phyloP scores from a whole-genome alignment of 2,797 vertebrate genomes.

The Choloepus didactylus region DNA sequence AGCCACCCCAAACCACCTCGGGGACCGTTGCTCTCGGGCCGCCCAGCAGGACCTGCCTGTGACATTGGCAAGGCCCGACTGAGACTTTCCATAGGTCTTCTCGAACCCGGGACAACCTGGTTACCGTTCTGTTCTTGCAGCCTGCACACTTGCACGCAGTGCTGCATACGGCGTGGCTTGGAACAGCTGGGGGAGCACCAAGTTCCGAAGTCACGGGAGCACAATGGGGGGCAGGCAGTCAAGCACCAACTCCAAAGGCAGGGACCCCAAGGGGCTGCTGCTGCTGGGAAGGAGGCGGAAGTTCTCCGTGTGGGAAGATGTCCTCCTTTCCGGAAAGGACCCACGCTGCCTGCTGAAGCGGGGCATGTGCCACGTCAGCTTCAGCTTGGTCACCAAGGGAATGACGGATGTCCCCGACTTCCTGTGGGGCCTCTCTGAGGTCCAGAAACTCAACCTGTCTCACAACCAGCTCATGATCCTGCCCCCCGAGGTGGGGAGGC shows the following conservation, averaged over 20 bases:
- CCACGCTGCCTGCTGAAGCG: constrained; percentile 87
- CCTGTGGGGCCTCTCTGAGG: constrained; percentile 92
- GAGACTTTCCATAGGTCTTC: constrained; percentile 37
- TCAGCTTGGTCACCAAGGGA: constrained; percentile 93
- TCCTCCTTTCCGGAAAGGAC: constrained; percentile 88
- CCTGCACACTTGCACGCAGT: not conserved
- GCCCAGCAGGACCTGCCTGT: constrained; percentile 58
- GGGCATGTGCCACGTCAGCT: constrained; percentile 89
- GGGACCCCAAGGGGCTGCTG: constrained; percentile 70
- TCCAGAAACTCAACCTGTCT: constrained; percentile 96
- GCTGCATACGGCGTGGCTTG: not conserved
- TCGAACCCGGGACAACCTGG: constrained; percentile 25
- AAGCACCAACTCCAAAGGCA: constrained; percentile 84
- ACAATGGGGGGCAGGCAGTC: constrained; percentile 93
- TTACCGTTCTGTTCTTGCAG: constrained; percentile 21
- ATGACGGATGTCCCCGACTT: constrained; percentile 92
- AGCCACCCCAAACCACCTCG: constrained; percentile 73
- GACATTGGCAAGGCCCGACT: constrained; percentile 62
- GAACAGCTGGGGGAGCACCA: not conserved
- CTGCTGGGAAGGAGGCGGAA: constrained; percentile 84
- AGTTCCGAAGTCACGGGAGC: not conserved
- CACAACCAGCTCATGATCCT: constrained; percentile 91
- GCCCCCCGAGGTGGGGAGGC: constrained; percentile 89
- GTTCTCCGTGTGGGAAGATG: constrained; percentile 87
- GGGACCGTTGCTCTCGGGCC: constrained; percentile 69